These are phyloP conservation scores for Galeopterus variegatus DNA, from an alignment of 2,113 vertebrate genomes.

Conservation along the genomic window DNA sequence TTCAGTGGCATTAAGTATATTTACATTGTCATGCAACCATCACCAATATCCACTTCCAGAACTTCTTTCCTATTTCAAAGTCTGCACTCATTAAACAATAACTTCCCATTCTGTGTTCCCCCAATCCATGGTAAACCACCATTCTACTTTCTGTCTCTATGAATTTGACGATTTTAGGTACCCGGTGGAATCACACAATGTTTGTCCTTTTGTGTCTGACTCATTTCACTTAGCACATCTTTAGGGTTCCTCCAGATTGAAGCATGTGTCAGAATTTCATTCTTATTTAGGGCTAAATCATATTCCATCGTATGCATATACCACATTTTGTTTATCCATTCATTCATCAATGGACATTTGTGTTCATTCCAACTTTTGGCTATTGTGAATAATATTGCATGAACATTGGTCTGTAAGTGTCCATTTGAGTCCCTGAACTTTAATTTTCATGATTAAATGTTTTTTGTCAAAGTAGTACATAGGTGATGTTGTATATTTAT, in stretches of 20 bases:
- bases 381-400: background rate
- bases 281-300: background rate
- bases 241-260: background rate
- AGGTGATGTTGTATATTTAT: background rate
- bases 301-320: background rate
- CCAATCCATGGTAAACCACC: background rate
- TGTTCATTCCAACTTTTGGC: background rate
- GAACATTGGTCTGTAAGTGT: background rate
- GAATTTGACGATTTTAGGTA: background rate
- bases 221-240: background rate
- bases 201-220: background rate
- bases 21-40: background rate
- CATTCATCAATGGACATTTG: no score
- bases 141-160: background rate
- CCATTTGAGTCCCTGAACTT: background rate
- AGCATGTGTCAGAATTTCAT: background rate
- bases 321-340: background rate
- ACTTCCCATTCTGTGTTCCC: background rate
- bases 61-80: background rate
- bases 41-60: background rate
- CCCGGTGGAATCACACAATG: background rate
- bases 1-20: background rate
- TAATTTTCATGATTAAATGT: background rate
- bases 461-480: background rate
- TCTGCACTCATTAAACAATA: background rate